Evolutionary conservation across 2,888 invertebrate genomes (phyloP), one percentile per base, ranked within the genome.

Genomic region (Acrobeloides nanus): DNA sequence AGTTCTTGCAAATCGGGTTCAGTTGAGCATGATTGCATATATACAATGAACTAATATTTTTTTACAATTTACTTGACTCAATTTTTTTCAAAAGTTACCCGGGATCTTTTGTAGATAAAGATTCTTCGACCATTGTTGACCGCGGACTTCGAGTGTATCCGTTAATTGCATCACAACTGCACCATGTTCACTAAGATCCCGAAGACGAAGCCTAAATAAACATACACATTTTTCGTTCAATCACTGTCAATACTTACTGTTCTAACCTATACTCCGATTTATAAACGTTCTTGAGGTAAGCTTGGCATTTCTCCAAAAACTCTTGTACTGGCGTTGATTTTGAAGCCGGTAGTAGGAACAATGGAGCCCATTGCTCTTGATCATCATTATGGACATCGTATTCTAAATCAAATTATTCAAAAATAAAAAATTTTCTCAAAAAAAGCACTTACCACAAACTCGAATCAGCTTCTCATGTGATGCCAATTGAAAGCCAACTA

Each of bases 281-380:
- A 39, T 59, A 66, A 6, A 60, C 44, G 20, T 60, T 59, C 27
- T 57, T 51, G 35, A 64, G 59, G 21, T 61, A 39, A 1, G 52
- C 51, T 4, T 50, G 39, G 31, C 64, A 64, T 23, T 61, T 56
- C 17, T 52, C 37, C 3, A 61, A 46, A 18, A 67, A 46, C 33
- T 64, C 64, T 7, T 44, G 46, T 12, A 66, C 38, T 2, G 40
- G 26, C 2, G 58, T 55, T 8, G 42, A 44, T 15, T 21, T 37
- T 3, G 59, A 51, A 0, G 53, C 54, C 1, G 64, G 54, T 23
- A 63, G 26, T n/a, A 59, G 58, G 44, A 63, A 67, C 6, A 67
- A 47, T n/a, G 49, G 32, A 20, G 41, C 29, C 50, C 57, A 53
- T 25, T 53, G 50, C 17, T 57, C 53, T 20, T 37, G n/a, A 15